Evolutionary conservation across 2,888 invertebrate genomes (phyloP).

Genomic region (Halictus quadricinctus): DNA sequence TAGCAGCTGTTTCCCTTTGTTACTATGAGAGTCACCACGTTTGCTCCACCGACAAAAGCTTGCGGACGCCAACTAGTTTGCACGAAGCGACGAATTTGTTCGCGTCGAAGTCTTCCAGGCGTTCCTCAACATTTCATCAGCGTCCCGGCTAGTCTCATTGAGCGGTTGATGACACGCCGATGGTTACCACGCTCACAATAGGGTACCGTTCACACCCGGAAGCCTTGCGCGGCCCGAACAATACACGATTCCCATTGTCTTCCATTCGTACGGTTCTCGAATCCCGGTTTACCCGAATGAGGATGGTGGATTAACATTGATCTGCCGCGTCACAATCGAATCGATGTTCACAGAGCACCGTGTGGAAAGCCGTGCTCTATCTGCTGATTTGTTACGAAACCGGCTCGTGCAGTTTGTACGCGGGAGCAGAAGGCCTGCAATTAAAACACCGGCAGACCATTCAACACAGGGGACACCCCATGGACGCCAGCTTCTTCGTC

Average conservation of each 20-base stretch:
- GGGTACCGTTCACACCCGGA: conserved; percentile 6
- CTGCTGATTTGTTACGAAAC: conserved; percentile 68
- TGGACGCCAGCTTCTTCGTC: conserved; percentile 72
- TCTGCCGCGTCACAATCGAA: neutral
- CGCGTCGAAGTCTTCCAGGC: neutral
- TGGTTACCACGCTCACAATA: conserved; percentile 12
- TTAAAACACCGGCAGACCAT: conserved; percentile 66
- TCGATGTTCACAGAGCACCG: conserved; percentile 56
- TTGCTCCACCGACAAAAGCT: neutral
- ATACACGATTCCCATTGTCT: neutral
- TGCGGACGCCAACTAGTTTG: neutral
- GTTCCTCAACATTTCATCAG: neutral
- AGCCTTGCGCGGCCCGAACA: neutral
- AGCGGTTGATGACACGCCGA: conserved; percentile 15
- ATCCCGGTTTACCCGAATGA: conserved; percentile 7
- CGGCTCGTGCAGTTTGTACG: conserved; percentile 67
- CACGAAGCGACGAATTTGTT: neutral
- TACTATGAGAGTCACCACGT: neutral
- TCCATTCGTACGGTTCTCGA: neutral
- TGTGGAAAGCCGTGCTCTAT: conserved; percentile 68
- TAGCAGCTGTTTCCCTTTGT: neutral
- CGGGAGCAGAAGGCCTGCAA: conserved; percentile 50
- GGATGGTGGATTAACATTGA: neutral
- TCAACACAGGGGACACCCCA: conserved; percentile 51
- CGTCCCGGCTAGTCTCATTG: neutral